phyloP scores from a whole-genome alignment of 2,888 invertebrate genomes.

The Hermaeophaga mercurialis region DNA sequence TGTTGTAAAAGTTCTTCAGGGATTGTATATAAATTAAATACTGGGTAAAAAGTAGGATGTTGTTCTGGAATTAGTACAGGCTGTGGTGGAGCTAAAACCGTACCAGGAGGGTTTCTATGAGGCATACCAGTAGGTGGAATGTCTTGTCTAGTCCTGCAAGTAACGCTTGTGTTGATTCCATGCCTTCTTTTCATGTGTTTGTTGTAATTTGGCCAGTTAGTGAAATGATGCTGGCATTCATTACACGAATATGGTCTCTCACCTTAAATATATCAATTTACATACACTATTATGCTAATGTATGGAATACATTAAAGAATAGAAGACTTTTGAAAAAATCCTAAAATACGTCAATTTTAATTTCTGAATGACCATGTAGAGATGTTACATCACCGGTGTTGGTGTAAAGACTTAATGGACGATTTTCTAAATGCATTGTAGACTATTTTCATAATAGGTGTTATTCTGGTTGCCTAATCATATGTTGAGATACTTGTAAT shows the following conservation, averaged over 20 bases:
- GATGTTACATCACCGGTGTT: no score
- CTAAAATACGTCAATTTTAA: no score
- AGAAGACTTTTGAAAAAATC: no score
- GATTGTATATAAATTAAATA: conserved; percentile 52
- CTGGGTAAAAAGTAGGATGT: conserved; percentile 50
- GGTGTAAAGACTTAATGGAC: no score
- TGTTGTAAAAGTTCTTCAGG: conserved; percentile 52
- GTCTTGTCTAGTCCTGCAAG: conserved; percentile 55
- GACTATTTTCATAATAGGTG: no score
- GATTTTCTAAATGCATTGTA: no score
- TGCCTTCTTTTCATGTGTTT: conserved; percentile 81
- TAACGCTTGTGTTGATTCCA: conserved; percentile 60
- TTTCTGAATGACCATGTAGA: no score
- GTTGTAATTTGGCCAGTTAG: conserved; percentile 83
- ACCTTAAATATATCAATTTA: conserved; percentile 27
- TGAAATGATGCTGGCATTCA: conserved; percentile 75
- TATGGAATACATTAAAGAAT: no score
- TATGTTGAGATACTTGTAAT: no score
- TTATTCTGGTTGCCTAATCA: no score
- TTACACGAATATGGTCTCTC: conserved; percentile 75
- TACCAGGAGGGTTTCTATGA: conserved; percentile 56
- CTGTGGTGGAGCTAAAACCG: conserved; percentile 54
- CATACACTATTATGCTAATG: neutral
- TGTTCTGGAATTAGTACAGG: conserved; percentile 43
- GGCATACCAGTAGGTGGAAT: conserved; percentile 58